Base-by-base conservation (phyloP, 2,888 invertebrate species). In the Polydrusus tereticollis region DNA sequence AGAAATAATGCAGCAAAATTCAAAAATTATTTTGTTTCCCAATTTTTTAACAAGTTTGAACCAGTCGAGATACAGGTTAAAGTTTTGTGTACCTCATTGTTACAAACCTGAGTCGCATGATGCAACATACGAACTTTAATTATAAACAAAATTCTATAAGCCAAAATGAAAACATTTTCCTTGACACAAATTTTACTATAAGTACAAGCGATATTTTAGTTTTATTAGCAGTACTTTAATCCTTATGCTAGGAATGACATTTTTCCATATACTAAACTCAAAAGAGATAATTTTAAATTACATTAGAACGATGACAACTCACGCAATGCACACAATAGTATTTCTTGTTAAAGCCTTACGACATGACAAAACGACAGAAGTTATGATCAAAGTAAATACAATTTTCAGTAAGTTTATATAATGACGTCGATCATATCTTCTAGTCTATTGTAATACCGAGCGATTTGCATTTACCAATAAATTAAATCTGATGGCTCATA, bases 261-360 rank as follows among this genome's bases (percentile, higher is more conserved):
- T 10, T 29, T 18, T 29, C 29, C 8, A 14, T 52, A 26, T 14
- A 26, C 26, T 16, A 18, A 29, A 47, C 47, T 47, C 41, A 14
- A 29, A 55, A 55, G 16, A 10, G 29, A 55, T 18, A 63, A 63
- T 63, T 63, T 62, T 63, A 45, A 45, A 63, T 63, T 20, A 29
- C 63, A 63, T 63, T 63, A 50, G 33, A 63, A 63, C 47, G 63
- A 47, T 63, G 63, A 63, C 63, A 63, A 36, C 63, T 63, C 63
- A 63, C 63, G 63, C 63, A 50, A 63, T 18, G 47, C 41, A 43
- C 43, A 60, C 41, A 60, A 60, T 26, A 60, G 26, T 45, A 45
- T 14, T 45, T 16, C 26, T 26, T 8, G 60, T 60, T 41, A 23
- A 23, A 43, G 21, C 60, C 41, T 18, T 21, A 21, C 18, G 45